Evolutionary conservation across 2,888 invertebrate genomes (phyloP), one percentile per base, ranked within the genome.

Genomic region (Nemotelus pantherinus): DNA sequence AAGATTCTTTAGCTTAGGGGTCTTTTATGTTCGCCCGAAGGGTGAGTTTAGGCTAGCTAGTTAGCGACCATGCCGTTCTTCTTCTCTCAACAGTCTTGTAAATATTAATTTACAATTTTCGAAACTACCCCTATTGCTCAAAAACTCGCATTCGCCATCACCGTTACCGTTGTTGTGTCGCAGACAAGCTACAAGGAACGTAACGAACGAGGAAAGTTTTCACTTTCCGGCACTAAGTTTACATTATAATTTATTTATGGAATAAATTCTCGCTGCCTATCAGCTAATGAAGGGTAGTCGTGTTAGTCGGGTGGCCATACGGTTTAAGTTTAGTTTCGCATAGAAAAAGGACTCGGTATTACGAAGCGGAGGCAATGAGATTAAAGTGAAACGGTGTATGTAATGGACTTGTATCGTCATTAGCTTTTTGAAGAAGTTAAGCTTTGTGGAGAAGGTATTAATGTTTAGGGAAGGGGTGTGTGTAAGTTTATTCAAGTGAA

Each of bases 31-130:
- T 53, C 10, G 53, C 53, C 6, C 53, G 7, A 53, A 53, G 6
- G 6, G 7, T 10, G 43, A 39, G 9, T 43, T 39, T 9, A 39
- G 43, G 43, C 39, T 63, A 9, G 39, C 25, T 43, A 7, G 25
- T 6, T 3, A 63, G 39, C 41, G 63, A 43, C 50, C 47, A n/a
- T 47, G n/a, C 70, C 43, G 25, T 53, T 53, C 39, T n/a, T 70
- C 55, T 70, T 70, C 55, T 70, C 55, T 55, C 55, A 39, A 70
- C 55, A 47, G 74, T 47, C 74, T 70, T 77, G 79, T 79, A 79
- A 79, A 79, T 79, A 79, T 79, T 79, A 77, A 79, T 79, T 79
- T 79, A 79, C 77, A 77, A 79, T 79, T 79, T 25, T 79, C 77
- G 77, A 79, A 79, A 79, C 77, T 79, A 79, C 77, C 77, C 77